Percentiles rank a stretch among this genome's conserved stretches.
phyloP scores from a whole-genome alignment of 2,113 vertebrate genomes.

The Laticauda laticaudata region DNA sequence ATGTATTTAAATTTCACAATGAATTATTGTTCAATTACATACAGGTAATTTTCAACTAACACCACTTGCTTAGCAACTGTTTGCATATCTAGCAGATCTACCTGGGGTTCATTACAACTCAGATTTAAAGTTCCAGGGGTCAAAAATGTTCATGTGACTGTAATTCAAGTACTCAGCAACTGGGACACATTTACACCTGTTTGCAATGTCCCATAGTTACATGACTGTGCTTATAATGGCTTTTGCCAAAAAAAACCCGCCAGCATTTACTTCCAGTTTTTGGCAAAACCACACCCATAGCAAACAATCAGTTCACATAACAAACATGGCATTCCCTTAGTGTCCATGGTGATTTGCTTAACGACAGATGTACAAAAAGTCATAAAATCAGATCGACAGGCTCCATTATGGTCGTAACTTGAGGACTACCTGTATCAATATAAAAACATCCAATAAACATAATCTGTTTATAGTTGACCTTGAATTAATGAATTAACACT shows the following conservation, averaged over 20 bases:
- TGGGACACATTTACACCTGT: not conserved
- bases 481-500: conserved; percentile 7
- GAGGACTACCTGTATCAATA: not conserved
- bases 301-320: not conserved
- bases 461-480: not conserved
- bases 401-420: not conserved
- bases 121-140: not conserved
- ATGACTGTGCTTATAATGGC: not conserved
- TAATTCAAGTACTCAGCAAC: not conserved
- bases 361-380: not conserved
- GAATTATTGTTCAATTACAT: not conserved
- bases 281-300: not conserved
- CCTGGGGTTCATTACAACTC: not conserved
- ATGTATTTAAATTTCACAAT: not conserved
- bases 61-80: not conserved
- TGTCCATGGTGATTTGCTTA: not conserved
- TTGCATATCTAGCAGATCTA: not conserved
- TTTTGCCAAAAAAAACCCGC: not conserved
- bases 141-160: not conserved
- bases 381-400: not conserved
- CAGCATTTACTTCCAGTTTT: not conserved
- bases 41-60: not conserved
- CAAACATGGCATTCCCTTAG: not conserved
- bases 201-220: not conserved
- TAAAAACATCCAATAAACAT: not conserved